Evolutionary conservation across 2,113 vertebrate genomes (phyloP), one percentile per base, ranked within the genome.

Genomic region (Petroica traversi): DNA sequence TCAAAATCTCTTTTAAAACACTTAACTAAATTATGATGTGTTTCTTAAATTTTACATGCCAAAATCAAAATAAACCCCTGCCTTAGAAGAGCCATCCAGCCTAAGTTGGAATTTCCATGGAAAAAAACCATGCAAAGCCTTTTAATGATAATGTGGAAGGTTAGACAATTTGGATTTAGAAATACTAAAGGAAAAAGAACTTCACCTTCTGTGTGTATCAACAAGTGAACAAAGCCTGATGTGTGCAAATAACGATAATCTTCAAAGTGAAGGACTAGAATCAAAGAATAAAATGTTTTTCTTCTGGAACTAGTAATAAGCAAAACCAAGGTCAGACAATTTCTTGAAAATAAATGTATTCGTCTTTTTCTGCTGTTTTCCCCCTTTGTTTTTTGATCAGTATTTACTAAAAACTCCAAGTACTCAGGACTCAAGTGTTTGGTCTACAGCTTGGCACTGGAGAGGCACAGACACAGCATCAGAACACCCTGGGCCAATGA

Each of bases 281-380:
- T 93, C 88, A 58, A 87, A 88, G 79, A 82, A 81, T n/a, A 46
- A 84, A 95, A 62, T 88, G 58, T 94, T 96, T 97, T 95, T 82
- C 88, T 88, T 92, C 52, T 92, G 73, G 29, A 96, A 91, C 34
- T 77, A 95, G 28, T 69, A 89, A 95, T 92, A 94, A 94, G 86
- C 62, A 78, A 49, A 78, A 49, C 63, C 94, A 97, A 97, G 94
- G 89, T 78, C 97, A 97, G 90, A 97, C 46, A 97, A 91, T 59
- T 55, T 40, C 41, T 73, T 75, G 61, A 79, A 93, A 89, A 96
- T 64, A 95, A 94, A 96, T 40, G 41, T 19, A 36, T 46, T 66
- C 4, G 6, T 43, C 75, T 89, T 91, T 75, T 55, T 11, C 49
- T 63, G 45, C 55, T 82, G 67, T 59, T 80, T 89, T 40, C 43